These are phyloP conservation scores for Epiblema foenella DNA, from an alignment of 2,888 invertebrate genomes.

Conservation along the genomic window DNA sequence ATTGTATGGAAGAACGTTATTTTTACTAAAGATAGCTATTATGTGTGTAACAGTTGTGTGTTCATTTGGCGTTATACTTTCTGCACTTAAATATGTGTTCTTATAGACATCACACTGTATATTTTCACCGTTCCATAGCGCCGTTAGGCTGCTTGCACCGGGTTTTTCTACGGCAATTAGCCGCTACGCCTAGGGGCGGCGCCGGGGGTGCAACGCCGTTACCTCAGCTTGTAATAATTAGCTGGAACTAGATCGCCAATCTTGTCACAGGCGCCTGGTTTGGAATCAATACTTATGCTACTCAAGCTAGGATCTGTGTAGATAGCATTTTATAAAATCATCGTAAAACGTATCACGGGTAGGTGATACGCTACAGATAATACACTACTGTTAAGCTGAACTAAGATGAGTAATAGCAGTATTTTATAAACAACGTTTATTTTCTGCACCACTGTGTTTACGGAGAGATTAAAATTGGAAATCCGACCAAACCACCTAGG, in stretches of 20 bases:
- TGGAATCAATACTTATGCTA: constrained; percentile 10
- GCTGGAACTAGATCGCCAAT: constrained; percentile 27
- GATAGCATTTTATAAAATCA: background rate
- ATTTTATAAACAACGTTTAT: constrained; percentile 2
- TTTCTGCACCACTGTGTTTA: background rate
- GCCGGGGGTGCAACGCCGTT: constrained; percentile 24
- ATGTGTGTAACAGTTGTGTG: too few relatives aligned
- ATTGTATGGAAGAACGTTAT: too few relatives aligned
- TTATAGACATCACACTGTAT: too few relatives aligned
- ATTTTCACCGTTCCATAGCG: constrained; percentile 11
- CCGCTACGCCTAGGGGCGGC: constrained; percentile 31
- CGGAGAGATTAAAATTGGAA: constrained; percentile 22
- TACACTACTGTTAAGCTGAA: too few relatives aligned
- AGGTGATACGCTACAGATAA: too few relatives aligned
- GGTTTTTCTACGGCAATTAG: constrained; percentile 41
- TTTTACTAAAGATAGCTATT: too few relatives aligned
- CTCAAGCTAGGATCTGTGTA: background rate
- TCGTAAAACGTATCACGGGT: background rate
- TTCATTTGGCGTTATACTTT: too few relatives aligned
- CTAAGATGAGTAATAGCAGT: background rate
- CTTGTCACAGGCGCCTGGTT: background rate
- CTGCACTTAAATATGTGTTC: too few relatives aligned
- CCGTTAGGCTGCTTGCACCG: constrained; percentile 14
- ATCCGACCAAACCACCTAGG: constrained; percentile 11
- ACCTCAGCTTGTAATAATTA: constrained; percentile 32